Evolutionary conservation across 2,888 invertebrate genomes (phyloP).

Genomic region (Cetonia aurata): DNA sequence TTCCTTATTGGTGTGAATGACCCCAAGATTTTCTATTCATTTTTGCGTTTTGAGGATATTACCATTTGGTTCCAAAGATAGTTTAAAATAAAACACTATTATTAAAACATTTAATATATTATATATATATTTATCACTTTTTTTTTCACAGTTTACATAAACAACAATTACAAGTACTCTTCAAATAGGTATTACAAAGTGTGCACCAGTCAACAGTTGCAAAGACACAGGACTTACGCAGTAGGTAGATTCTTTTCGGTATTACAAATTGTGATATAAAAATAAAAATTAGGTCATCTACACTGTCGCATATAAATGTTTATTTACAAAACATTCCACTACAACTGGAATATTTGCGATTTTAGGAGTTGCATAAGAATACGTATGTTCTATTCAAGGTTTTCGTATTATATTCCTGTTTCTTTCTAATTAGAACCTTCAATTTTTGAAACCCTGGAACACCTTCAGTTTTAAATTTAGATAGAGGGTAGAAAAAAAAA

Average conservation of each 20-base stretch:
- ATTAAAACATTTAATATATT: constrained; percentile 36
- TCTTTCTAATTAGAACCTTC: no score
- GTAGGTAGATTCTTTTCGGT: constrained; percentile 16
- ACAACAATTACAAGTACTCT: constrained; percentile 33
- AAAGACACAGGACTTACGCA: constrained; percentile 32
- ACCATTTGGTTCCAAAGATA: no score
- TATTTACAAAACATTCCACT: constrained; percentile 30
- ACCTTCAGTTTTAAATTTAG: background rate
- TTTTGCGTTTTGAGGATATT: no score
- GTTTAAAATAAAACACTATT: constrained; percentile 1
- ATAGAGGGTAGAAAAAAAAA: background rate
- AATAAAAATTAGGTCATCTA: constrained; percentile 45
- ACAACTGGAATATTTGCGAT: constrained; percentile 23
- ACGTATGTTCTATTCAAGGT: no score
- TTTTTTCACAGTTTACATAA: constrained; percentile 28
- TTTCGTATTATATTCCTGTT: background rate
- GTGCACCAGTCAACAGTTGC: constrained; percentile 39
- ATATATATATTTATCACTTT: constrained; percentile 32
- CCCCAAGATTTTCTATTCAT: no score
- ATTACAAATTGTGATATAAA: constrained; percentile 44
- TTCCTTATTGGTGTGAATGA: no score
- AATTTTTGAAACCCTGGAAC: no score
- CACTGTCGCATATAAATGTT: constrained; percentile 24
- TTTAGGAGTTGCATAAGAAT: background rate
- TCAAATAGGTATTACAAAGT: constrained; percentile 22